phyloP scores from a whole-genome alignment of 2,888 invertebrate genomes.

The Lamproptera curius region DNA sequence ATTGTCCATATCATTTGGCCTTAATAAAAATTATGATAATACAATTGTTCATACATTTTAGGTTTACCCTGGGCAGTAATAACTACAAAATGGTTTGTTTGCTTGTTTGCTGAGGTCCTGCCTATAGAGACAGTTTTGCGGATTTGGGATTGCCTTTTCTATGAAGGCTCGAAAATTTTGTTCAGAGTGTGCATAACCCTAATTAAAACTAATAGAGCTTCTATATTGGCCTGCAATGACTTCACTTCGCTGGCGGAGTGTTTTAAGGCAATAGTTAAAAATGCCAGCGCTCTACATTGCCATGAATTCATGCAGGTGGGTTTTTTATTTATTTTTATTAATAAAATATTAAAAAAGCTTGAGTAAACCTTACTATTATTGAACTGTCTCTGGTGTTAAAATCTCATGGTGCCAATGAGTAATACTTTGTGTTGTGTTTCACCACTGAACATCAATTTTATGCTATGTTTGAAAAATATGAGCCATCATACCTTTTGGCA shows the following conservation, averaged over 20 bases:
- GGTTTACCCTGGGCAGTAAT: slow-evolving; percentile 94
- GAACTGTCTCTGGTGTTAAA: too few species aligned
- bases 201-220: slow-evolving; percentile 84
- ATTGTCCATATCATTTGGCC: too few species aligned
- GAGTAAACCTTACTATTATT: too few species aligned
- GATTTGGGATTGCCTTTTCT: slow-evolving; percentile 97
- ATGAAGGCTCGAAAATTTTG: slow-evolving; percentile 95
- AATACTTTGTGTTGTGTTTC: too few species aligned
- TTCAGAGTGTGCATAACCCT: slow-evolving; percentile 93
- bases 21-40: too few species aligned
- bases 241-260: slow-evolving; percentile 89
- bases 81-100: slow-evolving; percentile 97
- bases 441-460: too few species aligned
- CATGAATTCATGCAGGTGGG: slow-evolving; percentile 92
- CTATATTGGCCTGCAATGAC: slow-evolving; percentile 87
- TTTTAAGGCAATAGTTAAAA: slow-evolving; percentile 89
- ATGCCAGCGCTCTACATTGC: slow-evolving; percentile 88
- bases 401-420: too few species aligned
- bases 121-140: slow-evolving; percentile 96
- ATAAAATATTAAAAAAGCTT: too few species aligned
- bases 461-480: too few species aligned
- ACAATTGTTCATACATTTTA: slow-evolving; percentile 34
- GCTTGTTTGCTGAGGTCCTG: slow-evolving; percentile 94
- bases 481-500: too few species aligned
- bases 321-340: too few species aligned